Base-by-base conservation (phyloP, 2,888 invertebrate genomes). In the Cataglyphis altisquamis region DNA sequence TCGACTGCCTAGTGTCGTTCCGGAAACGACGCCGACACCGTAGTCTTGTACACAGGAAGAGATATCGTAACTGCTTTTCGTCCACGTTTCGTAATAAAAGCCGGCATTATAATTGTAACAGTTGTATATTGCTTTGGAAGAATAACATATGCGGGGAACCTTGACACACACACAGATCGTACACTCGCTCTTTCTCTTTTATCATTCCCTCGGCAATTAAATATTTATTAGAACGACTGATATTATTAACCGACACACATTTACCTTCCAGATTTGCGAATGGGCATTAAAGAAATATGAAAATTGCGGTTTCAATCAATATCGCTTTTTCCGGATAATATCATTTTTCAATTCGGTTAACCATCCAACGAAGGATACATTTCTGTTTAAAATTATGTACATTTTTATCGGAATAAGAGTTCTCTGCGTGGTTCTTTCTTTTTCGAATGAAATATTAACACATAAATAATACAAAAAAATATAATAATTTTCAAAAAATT, bases 41-140 rank as follows among this genome's bases (percentile, higher is more conserved):
- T 45, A 68, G 32, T 67, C 57, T 32, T 45, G 70, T 45, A 62
- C 32, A 62, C 25, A 41, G 77, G 45, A 78, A 70, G 78, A 78
- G 70, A 62, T 62, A 78, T 57, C 77, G 68, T 41, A 78, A 78
- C 78, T 70, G 78, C 78, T 70, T 60, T 60, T 62, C 70, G 25
- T 72, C 72, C 60, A 60, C 25, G 60, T 70, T 12, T 18, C 60
- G 36, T 78, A 78, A 70, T 70, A 62, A 60, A 78, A 48, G 36
- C 70, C 21, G 25, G 15, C 57, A 10, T 68, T 45, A 32, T 60
- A 45, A 60, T 78, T 70, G 25, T 45, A 70, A 36, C 18, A 25
- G 15, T 52, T n/a, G 48, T 52, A n/a, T 9, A 3, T 78, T 25
- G 12, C 48, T 10, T 32, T 45, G 45, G 36, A 60, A 78, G 21